Evolutionary conservation across 2,888 invertebrate genomes (phyloP).

Genomic region (Vesta saturnalis): DNA sequence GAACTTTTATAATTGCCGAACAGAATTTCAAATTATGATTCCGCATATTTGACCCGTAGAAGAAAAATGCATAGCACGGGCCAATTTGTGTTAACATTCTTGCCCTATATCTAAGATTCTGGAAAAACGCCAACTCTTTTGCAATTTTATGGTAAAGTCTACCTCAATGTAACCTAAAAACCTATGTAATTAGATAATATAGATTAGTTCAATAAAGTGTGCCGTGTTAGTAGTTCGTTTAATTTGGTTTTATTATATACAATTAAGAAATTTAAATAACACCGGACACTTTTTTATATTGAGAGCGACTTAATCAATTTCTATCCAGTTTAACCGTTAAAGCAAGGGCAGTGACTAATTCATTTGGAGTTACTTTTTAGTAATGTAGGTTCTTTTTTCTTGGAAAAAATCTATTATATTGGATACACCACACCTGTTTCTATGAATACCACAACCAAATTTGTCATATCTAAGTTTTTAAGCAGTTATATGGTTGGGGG

Average conservation of each 20-base stretch:
- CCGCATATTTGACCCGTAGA: conserved; percentile 12
- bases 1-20: background rate
- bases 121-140: conserved; percentile 13
- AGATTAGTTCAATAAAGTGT: background rate
- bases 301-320: background rate
- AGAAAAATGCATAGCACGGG: background rate
- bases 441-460: background rate
- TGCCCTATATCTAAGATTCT: background rate
- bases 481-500: background rate
- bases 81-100: too few relatives aligned
- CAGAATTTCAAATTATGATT: background rate
- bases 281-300: background rate
- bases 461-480: background rate
- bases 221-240: background rate
- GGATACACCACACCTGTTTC: background rate
- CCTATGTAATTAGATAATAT: background rate
- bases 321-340: background rate
- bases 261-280: background rate
- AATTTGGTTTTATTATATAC: background rate
- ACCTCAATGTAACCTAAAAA: conserved; percentile 6
- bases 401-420: too few relatives aligned
- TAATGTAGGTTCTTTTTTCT: background rate
- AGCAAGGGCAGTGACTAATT: too few relatives aligned
- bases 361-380: background rate
- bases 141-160: conserved; percentile 7